Percentiles rank a stretch among this genome's conserved stretches.
Evolutionary conservation across 2,888 invertebrate species (phyloP).

Genomic region (Megalurothrips usitatus): DNA sequence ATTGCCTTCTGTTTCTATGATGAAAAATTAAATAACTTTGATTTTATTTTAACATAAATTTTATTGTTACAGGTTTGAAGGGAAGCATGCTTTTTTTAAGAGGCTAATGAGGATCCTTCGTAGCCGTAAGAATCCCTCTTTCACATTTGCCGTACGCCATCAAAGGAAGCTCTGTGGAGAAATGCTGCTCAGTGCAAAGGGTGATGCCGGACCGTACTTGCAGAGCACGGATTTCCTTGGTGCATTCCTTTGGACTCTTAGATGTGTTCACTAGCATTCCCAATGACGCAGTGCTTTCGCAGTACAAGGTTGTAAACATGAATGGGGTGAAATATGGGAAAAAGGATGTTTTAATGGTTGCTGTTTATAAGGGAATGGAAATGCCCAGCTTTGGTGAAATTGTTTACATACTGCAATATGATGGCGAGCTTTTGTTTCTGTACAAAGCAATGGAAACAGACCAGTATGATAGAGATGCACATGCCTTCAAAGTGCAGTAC

Average conservation of each 20-base stretch:
- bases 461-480: neutral
- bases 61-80: neutral
- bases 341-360: neutral
- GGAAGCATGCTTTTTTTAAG: neutral
- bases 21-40: neutral
- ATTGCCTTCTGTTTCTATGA: neutral
- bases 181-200: neutral
- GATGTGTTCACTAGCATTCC: neutral
- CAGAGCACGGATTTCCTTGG: neutral
- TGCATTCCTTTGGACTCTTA: neutral
- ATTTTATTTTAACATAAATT: neutral
- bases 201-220: neutral
- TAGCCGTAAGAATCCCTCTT: neutral
- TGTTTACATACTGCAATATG: neutral
- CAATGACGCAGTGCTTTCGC: neutral
- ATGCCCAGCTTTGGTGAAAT: neutral
- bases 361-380: neutral
- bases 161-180: neutral
- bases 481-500: neutral
- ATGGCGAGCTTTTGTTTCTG: neutral
- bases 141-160: neutral
- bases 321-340: neutral
- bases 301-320: neutral
- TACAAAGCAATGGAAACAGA: neutral
- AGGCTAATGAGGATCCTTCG: neutral